Conservation (phyloP, 2,113 vertebrate species). For the Puffinus mauretanicus region DNA sequence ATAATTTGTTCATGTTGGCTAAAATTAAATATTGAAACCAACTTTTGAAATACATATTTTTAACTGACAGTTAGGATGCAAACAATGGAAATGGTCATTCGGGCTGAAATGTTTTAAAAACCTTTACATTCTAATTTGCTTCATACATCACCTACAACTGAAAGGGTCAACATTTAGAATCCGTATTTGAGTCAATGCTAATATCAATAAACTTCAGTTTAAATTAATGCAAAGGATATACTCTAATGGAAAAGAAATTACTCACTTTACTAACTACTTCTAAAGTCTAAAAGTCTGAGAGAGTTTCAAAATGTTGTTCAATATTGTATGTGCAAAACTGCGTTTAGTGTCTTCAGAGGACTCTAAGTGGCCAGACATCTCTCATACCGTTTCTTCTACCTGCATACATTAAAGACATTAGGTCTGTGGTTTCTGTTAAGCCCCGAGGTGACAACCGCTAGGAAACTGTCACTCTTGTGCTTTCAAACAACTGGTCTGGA, state of each 20-base stretch:
- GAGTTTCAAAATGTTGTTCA: slow-evolving; percentile 23
- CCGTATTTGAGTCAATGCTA: background rate
- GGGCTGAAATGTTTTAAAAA: background rate
- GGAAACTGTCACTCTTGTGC: slow-evolving; percentile 1
- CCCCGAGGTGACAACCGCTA: background rate
- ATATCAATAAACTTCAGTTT: slow-evolving; percentile 17
- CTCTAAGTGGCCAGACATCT: background rate
- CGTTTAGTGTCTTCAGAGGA: slow-evolving; percentile 38
- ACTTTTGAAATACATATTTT: background rate
- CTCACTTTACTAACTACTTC: slow-evolving; percentile 1
- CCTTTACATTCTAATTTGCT: background rate
- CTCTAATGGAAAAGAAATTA: background rate
- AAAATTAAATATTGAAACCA: slow-evolving; percentile 8
- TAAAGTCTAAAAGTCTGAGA: background rate
- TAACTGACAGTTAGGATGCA: background rate
- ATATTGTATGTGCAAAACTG: slow-evolving; percentile 67
- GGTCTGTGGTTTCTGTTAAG: background rate
- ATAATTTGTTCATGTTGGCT: background rate
- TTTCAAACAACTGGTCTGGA: slow-evolving; percentile 75
- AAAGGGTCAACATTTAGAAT: background rate
- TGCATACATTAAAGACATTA: background rate
- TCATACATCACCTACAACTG: background rate
- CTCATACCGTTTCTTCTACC: background rate
- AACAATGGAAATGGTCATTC: background rate
- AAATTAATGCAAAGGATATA: slow-evolving; percentile 64